Base-by-base conservation (phyloP, 30 jellyfish, hydroid and myxozoan species). In the Catostylus mosaicus region DNA sequence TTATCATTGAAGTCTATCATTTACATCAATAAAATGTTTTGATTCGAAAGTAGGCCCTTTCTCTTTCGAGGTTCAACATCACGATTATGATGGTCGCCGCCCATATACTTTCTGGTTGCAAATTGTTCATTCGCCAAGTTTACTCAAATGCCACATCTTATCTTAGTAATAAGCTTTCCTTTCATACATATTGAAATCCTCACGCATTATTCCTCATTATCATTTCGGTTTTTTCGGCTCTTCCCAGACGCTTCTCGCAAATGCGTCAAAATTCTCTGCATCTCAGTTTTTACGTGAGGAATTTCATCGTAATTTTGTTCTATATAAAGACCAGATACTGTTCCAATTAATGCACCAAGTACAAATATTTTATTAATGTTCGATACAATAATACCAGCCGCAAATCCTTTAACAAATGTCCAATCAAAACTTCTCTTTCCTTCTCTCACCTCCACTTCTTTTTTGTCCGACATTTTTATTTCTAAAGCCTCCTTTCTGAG, bases 401-500 rank as follows among this genome's bases (percentile, higher is more conserved):
- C 79, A 37, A 85, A 85, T 43, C 96, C 96, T 67, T 85, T 85
- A 68, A 74, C 89, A 45, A 85, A 75, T 12, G 82, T 85, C 96
- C 96, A 85, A 34, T 85, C 89, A 75, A 85, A 85, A 23, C 60
- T 37, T 56, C 52, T 75, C 85, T 74, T 73, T 0, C 40, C 85
- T 36, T 52, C 57, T 2, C 31, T 18, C 12, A 30, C 51, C 47
- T 65, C 40, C 2, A 36, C 73, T 14, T 47, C 83, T 52, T 52
- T 16, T 3, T n/a, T 7, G 61, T 66, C 89, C 59, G 89, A 78
- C 88, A 73, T 72, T 7, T 80, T 80, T 2, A n/a, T n/a, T n/a
- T n/a, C n/a, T n/a, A n/a, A n/a, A n/a, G 35, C 60, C 60, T 9
- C 14, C 67, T 54, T 19, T 29, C 32, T 32, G 32, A 54, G 67